Evolutionary conservation across 2,888 invertebrate genomes (phyloP).

Genomic region (Cephus spinipes): DNA sequence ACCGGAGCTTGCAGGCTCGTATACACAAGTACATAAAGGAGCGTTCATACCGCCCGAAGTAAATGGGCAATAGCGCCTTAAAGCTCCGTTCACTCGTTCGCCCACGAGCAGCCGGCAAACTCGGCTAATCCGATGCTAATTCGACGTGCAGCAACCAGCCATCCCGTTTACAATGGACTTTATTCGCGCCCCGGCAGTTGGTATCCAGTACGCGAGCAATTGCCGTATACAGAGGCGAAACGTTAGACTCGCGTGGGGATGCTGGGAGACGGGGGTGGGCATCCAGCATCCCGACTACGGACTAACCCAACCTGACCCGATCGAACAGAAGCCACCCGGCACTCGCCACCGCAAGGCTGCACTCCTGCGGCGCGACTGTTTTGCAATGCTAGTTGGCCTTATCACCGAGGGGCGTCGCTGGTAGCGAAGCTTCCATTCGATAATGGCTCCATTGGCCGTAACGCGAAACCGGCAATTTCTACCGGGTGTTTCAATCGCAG

Average conservation of each 20-base stretch:
- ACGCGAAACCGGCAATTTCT: conserved; percentile 16
- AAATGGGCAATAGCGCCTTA: not conserved
- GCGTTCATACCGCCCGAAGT: not conserved
- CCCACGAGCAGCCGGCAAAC: conserved; percentile 35
- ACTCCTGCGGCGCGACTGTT: conserved; percentile 25
- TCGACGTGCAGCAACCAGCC: conserved; percentile 53
- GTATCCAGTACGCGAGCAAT: conserved; percentile 5
- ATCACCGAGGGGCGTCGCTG: conserved; percentile 28
- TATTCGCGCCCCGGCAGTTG: conserved; percentile 25
- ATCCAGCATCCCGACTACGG: not conserved
- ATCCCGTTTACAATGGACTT: conserved; percentile 52
- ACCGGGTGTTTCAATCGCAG: not conserved
- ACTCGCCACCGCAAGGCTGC: conserved; percentile 1
- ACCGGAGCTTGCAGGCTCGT: not conserved
- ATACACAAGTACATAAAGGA: not conserved
- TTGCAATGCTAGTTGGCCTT: conserved; percentile 45
- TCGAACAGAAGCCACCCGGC: conserved; percentile 6
- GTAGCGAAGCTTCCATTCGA: conserved; percentile 33
- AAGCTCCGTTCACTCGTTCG: not conserved
- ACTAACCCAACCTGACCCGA: not conserved
- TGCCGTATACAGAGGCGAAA: not conserved
- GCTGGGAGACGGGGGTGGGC: not conserved
- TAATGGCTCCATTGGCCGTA: conserved; percentile 42
- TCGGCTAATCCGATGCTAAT: conserved; percentile 60
- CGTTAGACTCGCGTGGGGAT: not conserved